phyloP scores from a whole-genome alignment of 1,140 invertebrate genomes.

The Proales similis region DNA sequence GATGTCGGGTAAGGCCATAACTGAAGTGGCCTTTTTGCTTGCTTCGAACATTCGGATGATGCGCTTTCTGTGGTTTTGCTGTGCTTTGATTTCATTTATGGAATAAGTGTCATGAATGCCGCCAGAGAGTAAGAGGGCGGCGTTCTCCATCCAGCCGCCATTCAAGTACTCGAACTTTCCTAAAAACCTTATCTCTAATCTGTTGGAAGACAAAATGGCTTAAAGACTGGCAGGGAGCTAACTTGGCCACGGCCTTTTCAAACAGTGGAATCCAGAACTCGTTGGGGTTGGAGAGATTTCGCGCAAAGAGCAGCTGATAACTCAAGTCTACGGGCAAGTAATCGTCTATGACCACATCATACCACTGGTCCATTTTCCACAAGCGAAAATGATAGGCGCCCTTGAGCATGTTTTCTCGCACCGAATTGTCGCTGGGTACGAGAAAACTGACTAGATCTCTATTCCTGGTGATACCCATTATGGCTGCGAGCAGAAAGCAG shows the following conservation, averaged over 20 bases:
- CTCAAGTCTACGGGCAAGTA: slow-evolving; percentile 39
- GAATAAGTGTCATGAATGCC: slow-evolving; percentile 8
- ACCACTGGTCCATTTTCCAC: slow-evolving; percentile 32
- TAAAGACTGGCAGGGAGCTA: background rate
- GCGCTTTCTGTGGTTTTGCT: too few species aligned
- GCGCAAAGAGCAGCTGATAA: slow-evolving; percentile 43
- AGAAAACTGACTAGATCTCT: slow-evolving; percentile 11
- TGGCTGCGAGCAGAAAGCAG: slow-evolving; percentile 32
- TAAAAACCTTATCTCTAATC: slow-evolving; percentile 1
- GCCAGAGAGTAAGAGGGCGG: slow-evolving; percentile 31
- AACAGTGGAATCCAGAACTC: slow-evolving; percentile 52
- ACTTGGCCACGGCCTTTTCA: slow-evolving; percentile 48
- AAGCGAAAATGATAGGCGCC: slow-evolving; percentile 36
- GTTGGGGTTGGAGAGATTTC: slow-evolving; percentile 40
- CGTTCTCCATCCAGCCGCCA: slow-evolving; percentile 21
- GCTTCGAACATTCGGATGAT: background rate
- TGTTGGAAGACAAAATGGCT: background rate
- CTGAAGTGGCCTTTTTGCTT: slow-evolving; percentile 19
- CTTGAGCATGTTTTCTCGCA: slow-evolving; percentile 31
- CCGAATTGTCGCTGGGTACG: slow-evolving; percentile 16
- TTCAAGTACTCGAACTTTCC: slow-evolving; percentile 30
- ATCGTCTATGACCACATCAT: slow-evolving; percentile 25
- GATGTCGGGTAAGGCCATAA: slow-evolving; percentile 15
- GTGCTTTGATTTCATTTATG: background rate
- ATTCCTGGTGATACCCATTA: slow-evolving; percentile 34